These are phyloP conservation scores for Marcusenius ussheri DNA, from an alignment of 2,113 vertebrate species.

Conservation along the genomic window DNA sequence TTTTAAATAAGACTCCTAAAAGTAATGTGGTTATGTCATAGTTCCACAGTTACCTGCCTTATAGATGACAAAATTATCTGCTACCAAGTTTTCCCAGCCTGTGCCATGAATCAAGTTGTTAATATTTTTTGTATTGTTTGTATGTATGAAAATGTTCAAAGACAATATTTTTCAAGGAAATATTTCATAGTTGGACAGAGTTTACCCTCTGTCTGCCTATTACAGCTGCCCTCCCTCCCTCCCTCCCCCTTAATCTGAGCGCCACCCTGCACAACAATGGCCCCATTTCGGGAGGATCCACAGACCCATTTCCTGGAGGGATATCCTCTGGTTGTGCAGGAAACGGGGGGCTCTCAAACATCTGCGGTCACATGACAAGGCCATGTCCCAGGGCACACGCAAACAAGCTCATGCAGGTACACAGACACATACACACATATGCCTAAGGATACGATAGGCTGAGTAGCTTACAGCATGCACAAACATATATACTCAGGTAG, in stretches of 20 bases:
- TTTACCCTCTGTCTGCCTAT: conserved; percentile 28
- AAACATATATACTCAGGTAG: neutral
- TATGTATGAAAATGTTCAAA: neutral
- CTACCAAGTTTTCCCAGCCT: neutral
- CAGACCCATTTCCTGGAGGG: conserved; percentile 79
- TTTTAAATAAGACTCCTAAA: neutral
- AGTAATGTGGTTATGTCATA: conserved; percentile 1
- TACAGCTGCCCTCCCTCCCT: conserved; percentile 55
- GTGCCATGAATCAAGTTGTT: neutral
- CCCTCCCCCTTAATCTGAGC: conserved; percentile 69
- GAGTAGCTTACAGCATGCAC: neutral
- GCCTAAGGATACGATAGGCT: neutral
- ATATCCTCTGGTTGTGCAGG: conserved; percentile 67
- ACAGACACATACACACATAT: neutral
- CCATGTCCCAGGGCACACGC: neutral
- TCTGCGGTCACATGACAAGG: conserved; percentile 20
- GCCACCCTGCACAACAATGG: conserved; percentile 50
- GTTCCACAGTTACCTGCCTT: neutral
- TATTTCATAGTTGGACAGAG: neutral
- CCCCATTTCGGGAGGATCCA: conserved; percentile 57
- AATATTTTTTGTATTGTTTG: neutral
- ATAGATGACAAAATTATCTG: neutral
- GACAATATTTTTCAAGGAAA: neutral
- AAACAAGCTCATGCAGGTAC: neutral
- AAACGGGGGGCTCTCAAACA: conserved; percentile 29